Conservation (phyloP, 2,888 invertebrate genomes). For the Hyposoter didymator region DNA sequence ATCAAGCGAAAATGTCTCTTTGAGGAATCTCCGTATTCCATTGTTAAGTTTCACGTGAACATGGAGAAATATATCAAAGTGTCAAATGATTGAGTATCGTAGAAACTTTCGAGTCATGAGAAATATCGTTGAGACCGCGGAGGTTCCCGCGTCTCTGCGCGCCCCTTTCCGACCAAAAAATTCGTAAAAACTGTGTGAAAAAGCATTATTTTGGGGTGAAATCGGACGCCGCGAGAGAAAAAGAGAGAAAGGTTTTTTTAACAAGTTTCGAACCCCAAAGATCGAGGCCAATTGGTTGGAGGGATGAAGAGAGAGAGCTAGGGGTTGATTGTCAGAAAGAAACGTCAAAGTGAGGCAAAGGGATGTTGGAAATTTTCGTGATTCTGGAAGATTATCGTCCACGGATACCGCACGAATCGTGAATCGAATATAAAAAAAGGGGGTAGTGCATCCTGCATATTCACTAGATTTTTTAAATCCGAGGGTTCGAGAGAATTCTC, state of each 20-base stretch:
- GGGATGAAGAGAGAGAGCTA: slow-evolving; percentile 29
- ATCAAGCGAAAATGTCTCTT: neutral
- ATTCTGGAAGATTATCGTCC: slow-evolving; percentile 80
- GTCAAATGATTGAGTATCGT: neutral
- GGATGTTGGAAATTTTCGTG: slow-evolving; percentile 80
- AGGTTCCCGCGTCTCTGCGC: slow-evolving; percentile 14
- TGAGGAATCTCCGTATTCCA: neutral
- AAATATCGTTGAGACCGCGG: slow-evolving; percentile 72
- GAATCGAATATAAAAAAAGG: slow-evolving; percentile 68
- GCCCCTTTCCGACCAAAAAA: slow-evolving; percentile 50
- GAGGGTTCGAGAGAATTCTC: slow-evolving; percentile 69
- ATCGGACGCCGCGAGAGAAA: slow-evolving; percentile 77
- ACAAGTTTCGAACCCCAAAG: slow-evolving; percentile 66
- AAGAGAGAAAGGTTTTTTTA: slow-evolving; percentile 45
- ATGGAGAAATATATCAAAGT: neutral
- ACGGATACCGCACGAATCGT: slow-evolving; percentile 54
- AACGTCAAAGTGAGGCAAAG: slow-evolving; percentile 72
- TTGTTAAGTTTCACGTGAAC: neutral
- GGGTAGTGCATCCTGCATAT: slow-evolving; percentile 82
- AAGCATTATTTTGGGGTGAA: slow-evolving; percentile 84
- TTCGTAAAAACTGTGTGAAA: slow-evolving; percentile 83
- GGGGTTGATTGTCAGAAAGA: slow-evolving; percentile 46
- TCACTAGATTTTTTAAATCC: slow-evolving; percentile 79
- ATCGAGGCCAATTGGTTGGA: slow-evolving; percentile 32
- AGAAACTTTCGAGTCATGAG: slow-evolving; percentile 68